Base-by-base conservation (phyloP, 2,797 vertebrate species). In the Sebastes reedi region DNA sequence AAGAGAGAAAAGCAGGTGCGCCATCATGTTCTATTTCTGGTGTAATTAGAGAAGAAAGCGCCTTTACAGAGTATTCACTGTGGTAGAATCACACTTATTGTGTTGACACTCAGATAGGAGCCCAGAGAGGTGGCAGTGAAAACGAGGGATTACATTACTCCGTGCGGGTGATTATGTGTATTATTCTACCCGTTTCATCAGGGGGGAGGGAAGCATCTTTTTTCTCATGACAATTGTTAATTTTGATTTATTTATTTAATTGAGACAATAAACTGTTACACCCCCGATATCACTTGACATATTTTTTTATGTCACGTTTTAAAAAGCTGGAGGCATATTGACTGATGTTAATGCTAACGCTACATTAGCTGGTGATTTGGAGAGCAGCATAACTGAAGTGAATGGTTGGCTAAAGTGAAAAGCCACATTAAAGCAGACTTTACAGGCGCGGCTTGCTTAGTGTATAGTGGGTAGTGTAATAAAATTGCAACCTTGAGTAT, bases 1-100 rank as follows among this genome's bases (percentile, higher is more conserved):
- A 64, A 29, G 50, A 29, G 77, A 73, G 75, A 59, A 82, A 69
- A 82, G 34, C 75, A 87, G 80, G 78, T 82, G 74, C 10, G 55
- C 73, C 74, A 78, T 61, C 82, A 4, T 62, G 30, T 67, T 84
- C 71, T 87, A 84, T 88, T 86, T 71, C 78, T 82, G 76, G 83
- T 76, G 68, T 90, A 79, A 84, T 86, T 89, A 86, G 78, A 79
- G 80, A 67, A 75, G 72, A 79, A 73, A 60, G 61, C 16, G 62
- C 67, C 60, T 83, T 82, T 78, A 64, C 75, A 81, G 72, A 76
- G 25, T n/a, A 67, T 67, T 80, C 75, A 65, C 76, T 46, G 68
- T 67, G 66, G 75, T 70, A 70, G 34, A 81, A 72, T 86, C 77
- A 77, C 78, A 67, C 73, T 73, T 79, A 72, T 25, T 76, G 81